Percentiles rank a stretch among this genome's conserved stretches.
Evolutionary conservation across 2,113 vertebrate species (phyloP).

Genomic region (Nerophis lumbriciformis): DNA sequence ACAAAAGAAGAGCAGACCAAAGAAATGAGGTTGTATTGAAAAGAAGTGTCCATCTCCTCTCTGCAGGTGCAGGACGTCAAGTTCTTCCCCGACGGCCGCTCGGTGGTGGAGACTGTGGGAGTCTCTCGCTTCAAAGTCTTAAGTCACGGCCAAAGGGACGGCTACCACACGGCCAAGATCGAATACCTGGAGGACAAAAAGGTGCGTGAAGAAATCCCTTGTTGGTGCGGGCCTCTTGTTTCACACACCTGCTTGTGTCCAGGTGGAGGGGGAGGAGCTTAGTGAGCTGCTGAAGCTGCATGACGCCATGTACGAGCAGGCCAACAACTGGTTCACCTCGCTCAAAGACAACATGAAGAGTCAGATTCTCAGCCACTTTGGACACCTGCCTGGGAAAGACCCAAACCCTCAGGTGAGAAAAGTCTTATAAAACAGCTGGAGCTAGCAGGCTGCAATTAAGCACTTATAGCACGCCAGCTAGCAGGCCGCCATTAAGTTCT

Average conservation of each 20-base stretch:
- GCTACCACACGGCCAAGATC: conserved; percentile 90
- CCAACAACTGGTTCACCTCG: conserved; percentile 85
- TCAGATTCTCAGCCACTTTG: conserved; percentile 90
- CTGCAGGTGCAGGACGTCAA: conserved; percentile 80
- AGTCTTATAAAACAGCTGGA: no score
- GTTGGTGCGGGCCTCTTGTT: no score
- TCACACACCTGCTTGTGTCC: conserved; percentile 1
- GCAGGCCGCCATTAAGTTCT: no score
- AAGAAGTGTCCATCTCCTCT: not conserved
- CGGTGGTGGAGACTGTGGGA: conserved; percentile 85
- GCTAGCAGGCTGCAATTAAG: no score
- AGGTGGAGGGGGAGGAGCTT: conserved; percentile 83
- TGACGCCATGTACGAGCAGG: conserved; percentile 85
- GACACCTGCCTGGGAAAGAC: conserved; percentile 83
- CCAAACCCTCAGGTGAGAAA: conserved; percentile 80
- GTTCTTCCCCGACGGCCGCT: conserved; percentile 88
- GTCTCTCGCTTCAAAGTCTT: conserved; percentile 83
- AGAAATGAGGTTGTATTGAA: no score
- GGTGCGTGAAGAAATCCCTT: conserved; percentile 46
- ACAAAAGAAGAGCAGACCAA: no score
- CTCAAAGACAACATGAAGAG: conserved; percentile 88
- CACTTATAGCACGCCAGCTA: no score
- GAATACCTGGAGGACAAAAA: conserved; percentile 89
- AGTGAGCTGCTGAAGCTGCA: conserved; percentile 81
- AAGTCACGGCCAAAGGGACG: conserved; percentile 84